Percentiles rank a stretch among this genome's conserved stretches.
Evolutionary conservation across 2,797 vertebrate genomes (phyloP).

Genomic region (Megaceryle alcyon): DNA sequence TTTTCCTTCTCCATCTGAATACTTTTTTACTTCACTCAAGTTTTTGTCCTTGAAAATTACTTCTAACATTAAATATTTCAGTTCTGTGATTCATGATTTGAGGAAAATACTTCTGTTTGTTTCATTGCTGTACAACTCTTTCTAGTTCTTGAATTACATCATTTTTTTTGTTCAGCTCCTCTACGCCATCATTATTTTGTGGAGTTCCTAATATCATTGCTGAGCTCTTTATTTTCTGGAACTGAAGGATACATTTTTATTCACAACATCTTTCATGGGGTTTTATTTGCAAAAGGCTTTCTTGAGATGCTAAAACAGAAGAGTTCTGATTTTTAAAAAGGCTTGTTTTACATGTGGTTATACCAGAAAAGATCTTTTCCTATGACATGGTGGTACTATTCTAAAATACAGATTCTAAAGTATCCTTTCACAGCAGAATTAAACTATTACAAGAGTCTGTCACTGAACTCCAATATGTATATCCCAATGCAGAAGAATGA

Average conservation of each 20-base stretch:
- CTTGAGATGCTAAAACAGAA: background rate
- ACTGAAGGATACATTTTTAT: background rate
- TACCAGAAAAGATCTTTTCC: background rate
- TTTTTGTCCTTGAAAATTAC: background rate
- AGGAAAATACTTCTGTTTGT: background rate
- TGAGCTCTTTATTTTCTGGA: background rate
- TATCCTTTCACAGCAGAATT: background rate
- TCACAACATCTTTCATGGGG: background rate
- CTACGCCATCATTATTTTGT: background rate
- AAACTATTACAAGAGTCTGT: background rate
- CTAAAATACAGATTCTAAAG: background rate
- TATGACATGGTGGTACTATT: background rate
- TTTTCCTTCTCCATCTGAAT: background rate
- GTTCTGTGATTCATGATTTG: background rate
- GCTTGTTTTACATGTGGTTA: background rate
- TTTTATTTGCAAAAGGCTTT: background rate
- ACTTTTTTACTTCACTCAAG: background rate
- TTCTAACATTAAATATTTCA: background rate
- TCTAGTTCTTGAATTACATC: background rate
- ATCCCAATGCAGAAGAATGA: background rate
- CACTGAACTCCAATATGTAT: background rate
- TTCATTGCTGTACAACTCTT: background rate
- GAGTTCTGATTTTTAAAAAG: background rate
- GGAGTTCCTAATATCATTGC: background rate
- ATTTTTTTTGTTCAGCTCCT: background rate